Evolutionary conservation across 1,140 invertebrate genomes (phyloP), one percentile per base, ranked within the genome.

Genomic region (Drosophila obscura): DNA sequence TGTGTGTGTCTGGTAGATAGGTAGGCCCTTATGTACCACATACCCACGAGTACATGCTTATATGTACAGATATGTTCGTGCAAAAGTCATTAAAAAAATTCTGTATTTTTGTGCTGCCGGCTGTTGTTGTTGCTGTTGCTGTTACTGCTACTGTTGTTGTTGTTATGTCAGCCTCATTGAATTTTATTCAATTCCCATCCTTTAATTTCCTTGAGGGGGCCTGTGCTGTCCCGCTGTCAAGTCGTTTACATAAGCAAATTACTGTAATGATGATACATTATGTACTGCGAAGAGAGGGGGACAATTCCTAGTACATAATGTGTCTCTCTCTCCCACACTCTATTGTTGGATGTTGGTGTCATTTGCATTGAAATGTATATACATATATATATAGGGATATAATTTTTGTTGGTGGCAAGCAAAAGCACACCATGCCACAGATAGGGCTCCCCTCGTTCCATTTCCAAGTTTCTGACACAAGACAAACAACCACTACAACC

Each of bases 211-310:
- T 85, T 22, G n/a, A 24, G 39, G 11, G 31, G 15, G 8, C 26
- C 31, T 2, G 9, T 1, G 63, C 8, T 72, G 57, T 11, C 35
- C 35, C 13, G 52, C 66, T 72, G 76, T 85, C 72, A 75, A 80
- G 82, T 73, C 48, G 64, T 46, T 82, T 85, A 85, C 58, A 85
- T 88, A 87, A 85, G 81, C 83, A 87, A 87, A 78, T 82, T 87
- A 68, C 74, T 53, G 65, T 87, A 85, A 87, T 81, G 78, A 65
- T 80, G 24, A 43, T 60, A 71, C 53, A 71, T 72, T 16, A 71
- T 71, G 66, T 72, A 35, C 56, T 61, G 44, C 6, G 6, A 4
- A 39, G 11, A 2, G 11, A 13, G 35, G 4, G 11, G 35, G 8
- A 2, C 7, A 11, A 7, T 35, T 28, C 8, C 51, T 16, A 58